phyloP scores from a whole-genome alignment of 2,113 vertebrate species.

The Uropsilus gracilis region DNA sequence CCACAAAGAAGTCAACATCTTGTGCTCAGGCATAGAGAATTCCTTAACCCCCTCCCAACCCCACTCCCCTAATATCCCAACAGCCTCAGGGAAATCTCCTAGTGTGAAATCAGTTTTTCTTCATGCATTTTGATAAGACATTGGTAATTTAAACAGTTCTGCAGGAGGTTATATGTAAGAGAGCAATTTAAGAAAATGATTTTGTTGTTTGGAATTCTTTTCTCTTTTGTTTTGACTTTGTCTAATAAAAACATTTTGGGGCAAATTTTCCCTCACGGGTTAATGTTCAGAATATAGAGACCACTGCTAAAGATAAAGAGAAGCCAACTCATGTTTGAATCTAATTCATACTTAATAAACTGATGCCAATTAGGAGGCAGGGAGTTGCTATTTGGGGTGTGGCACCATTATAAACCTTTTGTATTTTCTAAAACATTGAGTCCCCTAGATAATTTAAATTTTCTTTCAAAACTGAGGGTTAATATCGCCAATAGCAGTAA shows the following conservation, averaged over 20 bases:
- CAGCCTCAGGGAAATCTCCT: neutral
- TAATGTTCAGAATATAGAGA: neutral
- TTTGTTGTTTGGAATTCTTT: neutral
- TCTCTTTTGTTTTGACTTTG: neutral
- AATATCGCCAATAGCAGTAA: neutral
- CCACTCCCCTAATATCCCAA: no score
- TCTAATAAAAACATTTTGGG: neutral
- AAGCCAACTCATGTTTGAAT: neutral
- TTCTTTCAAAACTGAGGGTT: neutral
- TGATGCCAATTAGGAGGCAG: neutral
- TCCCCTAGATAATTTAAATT: neutral
- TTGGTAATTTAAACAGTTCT: neutral
- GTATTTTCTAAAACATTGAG: neutral
- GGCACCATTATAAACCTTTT: neutral
- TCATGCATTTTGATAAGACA: neutral
- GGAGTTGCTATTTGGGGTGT: neutral
- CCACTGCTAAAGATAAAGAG: neutral
- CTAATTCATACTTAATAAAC: neutral
- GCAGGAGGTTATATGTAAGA: neutral
- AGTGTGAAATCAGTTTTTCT: neutral
- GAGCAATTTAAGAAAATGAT: neutral
- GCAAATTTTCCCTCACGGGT: neutral
- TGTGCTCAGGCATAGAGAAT: slow-evolving; percentile 1
- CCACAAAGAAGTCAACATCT: neutral
- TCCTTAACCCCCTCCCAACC: neutral